These are phyloP conservation scores for Drosophila rubida DNA, from an alignment of 2,888 invertebrate genomes.

Conservation along the genomic window DNA sequence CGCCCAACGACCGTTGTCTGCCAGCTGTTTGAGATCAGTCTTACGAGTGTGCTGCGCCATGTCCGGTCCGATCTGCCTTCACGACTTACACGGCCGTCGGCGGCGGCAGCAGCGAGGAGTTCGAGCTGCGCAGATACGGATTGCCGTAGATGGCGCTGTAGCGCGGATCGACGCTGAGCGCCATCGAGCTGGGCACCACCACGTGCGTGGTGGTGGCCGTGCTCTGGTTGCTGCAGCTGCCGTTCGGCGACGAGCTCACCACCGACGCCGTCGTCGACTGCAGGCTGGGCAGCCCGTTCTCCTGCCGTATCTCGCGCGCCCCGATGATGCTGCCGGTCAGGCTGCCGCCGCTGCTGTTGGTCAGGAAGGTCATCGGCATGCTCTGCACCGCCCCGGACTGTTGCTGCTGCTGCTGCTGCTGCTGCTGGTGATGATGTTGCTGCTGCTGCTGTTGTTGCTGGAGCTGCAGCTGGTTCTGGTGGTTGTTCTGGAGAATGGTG, in stretches of 20 bases:
- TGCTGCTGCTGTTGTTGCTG: conserved; percentile 81
- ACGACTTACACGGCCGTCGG: conserved; percentile 87
- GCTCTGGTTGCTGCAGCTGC: conserved; percentile 84
- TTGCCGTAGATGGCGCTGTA: conserved; percentile 96
- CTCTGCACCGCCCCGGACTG: conserved; percentile 60
- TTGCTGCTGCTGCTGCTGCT: conserved; percentile 68
- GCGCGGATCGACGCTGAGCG: conserved; percentile 89
- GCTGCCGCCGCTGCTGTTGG: conserved; percentile 81
- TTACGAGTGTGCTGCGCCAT: conserved; percentile 48
- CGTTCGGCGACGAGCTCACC: conserved; percentile 85
- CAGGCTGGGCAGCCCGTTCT: conserved; percentile 84
- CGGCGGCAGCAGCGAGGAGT: conserved; percentile 86
- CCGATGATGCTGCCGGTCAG: conserved; percentile 84
- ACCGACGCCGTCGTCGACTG: conserved; percentile 84
- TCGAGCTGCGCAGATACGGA: conserved; percentile 91
- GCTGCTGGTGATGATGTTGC: conserved; percentile 67
- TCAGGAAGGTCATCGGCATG: conserved; percentile 84
- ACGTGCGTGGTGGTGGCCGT: conserved; percentile 83
- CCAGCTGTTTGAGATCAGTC: conserved; percentile 80
- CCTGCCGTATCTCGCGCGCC: conserved; percentile 84
- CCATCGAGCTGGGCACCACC: conserved; percentile 75
- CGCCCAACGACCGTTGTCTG: conserved; percentile 22
- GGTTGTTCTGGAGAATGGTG: conserved; percentile 82
- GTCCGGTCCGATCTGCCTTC: no score
- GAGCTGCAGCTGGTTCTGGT: conserved; percentile 81